These are phyloP conservation scores for Symphodus melops DNA, from an alignment of 2,113 vertebrate species.

Conservation along the genomic window DNA sequence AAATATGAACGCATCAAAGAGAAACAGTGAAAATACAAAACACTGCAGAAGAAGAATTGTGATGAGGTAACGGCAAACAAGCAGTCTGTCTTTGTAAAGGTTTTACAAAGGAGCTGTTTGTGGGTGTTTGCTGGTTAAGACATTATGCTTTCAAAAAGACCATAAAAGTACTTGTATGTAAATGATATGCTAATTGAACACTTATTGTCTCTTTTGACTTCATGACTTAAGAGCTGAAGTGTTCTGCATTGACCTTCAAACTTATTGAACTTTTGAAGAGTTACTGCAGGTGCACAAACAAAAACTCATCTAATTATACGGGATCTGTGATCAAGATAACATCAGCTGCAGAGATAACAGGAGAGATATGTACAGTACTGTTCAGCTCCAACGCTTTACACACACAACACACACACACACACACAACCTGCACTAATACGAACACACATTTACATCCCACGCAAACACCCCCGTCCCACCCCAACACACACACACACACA, in stretches of 20 bases:
- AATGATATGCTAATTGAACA: background rate
- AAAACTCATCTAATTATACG: constrained; percentile 27
- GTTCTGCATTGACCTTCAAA: constrained; percentile 3
- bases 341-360: constrained; percentile 42
- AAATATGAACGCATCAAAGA: too few relatives aligned
- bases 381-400: constrained; percentile 9
- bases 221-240: background rate
- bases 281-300: background rate
- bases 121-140: background rate
- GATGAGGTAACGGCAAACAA: too few relatives aligned
- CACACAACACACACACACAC: background rate
- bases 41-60: too few relatives aligned
- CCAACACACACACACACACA: too few relatives aligned
- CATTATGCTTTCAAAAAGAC: background rate
- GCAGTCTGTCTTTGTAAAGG: too few relatives aligned
- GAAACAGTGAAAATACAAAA: too few relatives aligned
- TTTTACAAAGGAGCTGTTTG: background rate
- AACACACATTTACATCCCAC: too few relatives aligned
- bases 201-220: background rate
- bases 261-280: constrained; percentile 13
- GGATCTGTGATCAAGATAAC: constrained; percentile 34
- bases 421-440: too few relatives aligned
- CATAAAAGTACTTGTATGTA: background rate
- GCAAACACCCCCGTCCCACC: too few relatives aligned
- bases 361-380: constrained; percentile 5